Percentiles rank a stretch among this genome's conserved stretches.
phyloP scores from a whole-genome alignment of 2,113 vertebrate genomes.

The Lanius ludovicianus region DNA sequence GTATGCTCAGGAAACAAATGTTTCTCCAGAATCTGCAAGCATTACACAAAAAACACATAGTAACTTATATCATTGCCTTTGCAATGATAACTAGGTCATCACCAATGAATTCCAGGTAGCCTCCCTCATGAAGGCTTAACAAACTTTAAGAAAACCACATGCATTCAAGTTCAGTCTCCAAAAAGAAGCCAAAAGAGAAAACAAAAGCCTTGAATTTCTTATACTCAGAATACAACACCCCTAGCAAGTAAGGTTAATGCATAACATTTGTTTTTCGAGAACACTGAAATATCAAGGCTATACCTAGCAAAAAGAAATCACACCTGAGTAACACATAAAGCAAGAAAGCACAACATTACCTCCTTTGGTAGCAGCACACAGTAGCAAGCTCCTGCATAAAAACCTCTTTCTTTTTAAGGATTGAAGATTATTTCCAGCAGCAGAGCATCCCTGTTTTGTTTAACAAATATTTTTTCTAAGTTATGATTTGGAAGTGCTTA shows the following conservation, averaged over 20 bases:
- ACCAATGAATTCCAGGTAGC: background rate
- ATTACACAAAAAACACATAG: background rate
- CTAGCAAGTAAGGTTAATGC: background rate
- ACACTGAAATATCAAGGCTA: background rate
- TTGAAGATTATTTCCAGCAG: background rate
- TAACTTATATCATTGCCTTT: background rate
- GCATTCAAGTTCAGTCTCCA: background rate
- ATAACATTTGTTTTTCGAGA: background rate
- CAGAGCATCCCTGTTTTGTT: accelerated
- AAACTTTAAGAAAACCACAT: background rate
- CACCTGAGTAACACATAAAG: background rate
- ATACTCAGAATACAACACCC: background rate
- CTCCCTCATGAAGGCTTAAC: background rate
- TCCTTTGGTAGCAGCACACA: background rate
- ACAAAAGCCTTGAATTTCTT: background rate
- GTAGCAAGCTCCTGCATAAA: background rate
- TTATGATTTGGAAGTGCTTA: background rate
- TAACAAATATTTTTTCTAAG: background rate
- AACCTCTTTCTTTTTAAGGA: background rate
- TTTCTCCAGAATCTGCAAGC: background rate
- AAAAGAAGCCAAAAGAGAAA: background rate
- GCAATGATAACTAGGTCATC: background rate
- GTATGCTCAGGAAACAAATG: background rate
- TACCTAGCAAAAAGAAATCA: background rate
- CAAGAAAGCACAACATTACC: background rate